phyloP scores from a whole-genome alignment of 2,113 vertebrate species.

The Python bivittatus region DNA sequence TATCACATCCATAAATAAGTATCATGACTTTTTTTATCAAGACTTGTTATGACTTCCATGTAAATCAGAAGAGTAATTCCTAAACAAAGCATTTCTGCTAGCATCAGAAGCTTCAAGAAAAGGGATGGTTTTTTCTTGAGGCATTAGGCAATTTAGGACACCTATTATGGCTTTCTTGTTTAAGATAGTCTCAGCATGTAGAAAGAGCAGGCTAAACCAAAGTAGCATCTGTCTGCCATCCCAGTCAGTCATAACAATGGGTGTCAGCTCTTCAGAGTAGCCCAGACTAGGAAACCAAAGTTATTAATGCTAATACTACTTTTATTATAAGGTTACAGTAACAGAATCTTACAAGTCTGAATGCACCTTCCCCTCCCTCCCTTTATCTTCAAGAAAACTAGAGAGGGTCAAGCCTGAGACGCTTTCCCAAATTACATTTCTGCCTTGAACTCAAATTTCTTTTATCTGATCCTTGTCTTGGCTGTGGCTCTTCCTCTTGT shows the following conservation, averaged over 20 bases:
- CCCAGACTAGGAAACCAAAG: background rate
- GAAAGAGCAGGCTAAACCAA: background rate
- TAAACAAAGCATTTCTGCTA: background rate
- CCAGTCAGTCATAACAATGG: background rate
- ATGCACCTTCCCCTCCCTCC: background rate
- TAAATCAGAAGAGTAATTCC: background rate
- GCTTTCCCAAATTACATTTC: background rate
- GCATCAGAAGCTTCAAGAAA: background rate
- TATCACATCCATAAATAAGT: background rate
- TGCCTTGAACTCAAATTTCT: background rate
- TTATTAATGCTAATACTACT: background rate
- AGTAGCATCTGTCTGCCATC: background rate
- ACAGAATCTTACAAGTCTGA: background rate
- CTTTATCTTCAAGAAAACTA: background rate
- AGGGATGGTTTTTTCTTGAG: background rate
- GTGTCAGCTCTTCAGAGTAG: background rate
- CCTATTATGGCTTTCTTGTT: background rate
- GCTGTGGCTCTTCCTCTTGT: no score
- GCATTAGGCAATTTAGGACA: background rate
- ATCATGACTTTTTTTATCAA: background rate
- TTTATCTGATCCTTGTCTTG: background rate
- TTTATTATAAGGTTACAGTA: background rate
- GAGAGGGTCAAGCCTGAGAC: background rate
- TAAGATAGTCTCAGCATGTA: background rate
- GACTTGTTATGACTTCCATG: background rate